Conservation (phyloP, 2,888 invertebrate genomes). For the Diarsia dahlii region DNA sequence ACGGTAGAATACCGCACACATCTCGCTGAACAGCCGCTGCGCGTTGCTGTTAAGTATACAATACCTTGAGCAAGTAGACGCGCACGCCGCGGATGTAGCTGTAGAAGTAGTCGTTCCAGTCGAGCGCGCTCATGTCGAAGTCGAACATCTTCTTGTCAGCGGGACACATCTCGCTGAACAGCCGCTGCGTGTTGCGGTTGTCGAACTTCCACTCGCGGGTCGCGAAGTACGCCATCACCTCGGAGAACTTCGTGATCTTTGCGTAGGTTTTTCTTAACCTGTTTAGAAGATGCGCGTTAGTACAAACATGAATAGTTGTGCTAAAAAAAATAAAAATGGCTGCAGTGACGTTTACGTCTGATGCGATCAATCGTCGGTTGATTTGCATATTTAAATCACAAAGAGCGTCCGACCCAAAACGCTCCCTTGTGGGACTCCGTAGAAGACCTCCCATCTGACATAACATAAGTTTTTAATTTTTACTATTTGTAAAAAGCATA, state of each 20-base stretch:
- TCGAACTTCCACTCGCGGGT: constrained; percentile 93
- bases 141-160: constrained; percentile 92
- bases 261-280: constrained; percentile 94
- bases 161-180: constrained; percentile 89
- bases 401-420: not conserved
- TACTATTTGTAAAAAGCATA: too few species aligned
- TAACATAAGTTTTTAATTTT: not conserved
- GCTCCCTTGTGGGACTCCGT: not conserved
- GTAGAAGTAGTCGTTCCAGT: constrained; percentile 93
- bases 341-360: not conserved
- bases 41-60: constrained; percentile 88
- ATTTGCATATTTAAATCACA: not conserved
- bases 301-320: not conserved
- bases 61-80: constrained; percentile 92
- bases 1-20: constrained; percentile 74
- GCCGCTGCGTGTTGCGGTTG: constrained; percentile 90
- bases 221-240: constrained; percentile 94
- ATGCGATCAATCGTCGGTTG: not conserved
- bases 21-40: constrained; percentile 87
- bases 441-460: not conserved
- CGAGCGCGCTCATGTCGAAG: constrained; percentile 92
- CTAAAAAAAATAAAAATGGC: not conserved
- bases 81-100: constrained; percentile 93
- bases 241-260: constrained; percentile 93
- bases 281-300: constrained; percentile 50